Evolutionary conservation across 1,140 invertebrate genomes (phyloP).

Genomic region (Cydia pomonella): DNA sequence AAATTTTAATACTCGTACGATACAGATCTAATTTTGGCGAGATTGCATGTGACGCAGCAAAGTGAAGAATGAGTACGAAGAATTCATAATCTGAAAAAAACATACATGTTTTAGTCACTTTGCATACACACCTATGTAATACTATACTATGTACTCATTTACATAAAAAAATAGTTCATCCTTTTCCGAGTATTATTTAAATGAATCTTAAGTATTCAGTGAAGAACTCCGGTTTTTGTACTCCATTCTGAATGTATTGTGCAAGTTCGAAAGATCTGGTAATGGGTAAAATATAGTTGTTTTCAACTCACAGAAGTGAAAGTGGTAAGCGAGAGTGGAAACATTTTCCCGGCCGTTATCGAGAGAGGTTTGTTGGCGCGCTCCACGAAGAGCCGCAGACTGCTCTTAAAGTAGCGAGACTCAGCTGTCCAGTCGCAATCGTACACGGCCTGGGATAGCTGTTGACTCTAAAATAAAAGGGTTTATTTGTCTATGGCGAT

Average conservation of each 20-base stretch:
- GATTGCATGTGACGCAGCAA: slow-evolving; percentile 57
- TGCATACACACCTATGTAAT: background rate
- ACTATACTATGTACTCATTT: background rate
- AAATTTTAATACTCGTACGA: background rate
- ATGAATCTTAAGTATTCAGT: slow-evolving; percentile 17
- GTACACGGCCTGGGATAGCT: slow-evolving; percentile 58
- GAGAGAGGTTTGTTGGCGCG: slow-evolving; percentile 54
- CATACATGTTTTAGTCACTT: background rate
- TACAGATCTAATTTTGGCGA: slow-evolving; percentile 35
- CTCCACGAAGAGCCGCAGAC: slow-evolving; percentile 60
- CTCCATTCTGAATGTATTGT: background rate
- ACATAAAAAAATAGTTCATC: background rate
- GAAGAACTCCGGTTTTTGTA: background rate
- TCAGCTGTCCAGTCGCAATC: slow-evolving; percentile 60
- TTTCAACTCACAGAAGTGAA: slow-evolving; percentile 60
- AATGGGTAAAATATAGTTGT: slow-evolving; percentile 7
- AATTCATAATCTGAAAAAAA: slow-evolving; percentile 67
- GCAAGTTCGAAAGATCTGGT: background rate
- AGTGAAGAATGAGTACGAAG: slow-evolving; percentile 65
- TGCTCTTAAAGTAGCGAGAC: slow-evolving; percentile 58
- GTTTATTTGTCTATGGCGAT: slow-evolving; percentile 8
- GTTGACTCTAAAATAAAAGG: slow-evolving; percentile 58
- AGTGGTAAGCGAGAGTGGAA: slow-evolving; percentile 60
- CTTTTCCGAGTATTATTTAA: background rate
- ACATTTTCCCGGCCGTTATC: slow-evolving; percentile 60